Evolutionary conservation across 2,113 vertebrate species (phyloP), one percentile per base, ranked within the genome.

Genomic region (Megalops atlanticus): DNA sequence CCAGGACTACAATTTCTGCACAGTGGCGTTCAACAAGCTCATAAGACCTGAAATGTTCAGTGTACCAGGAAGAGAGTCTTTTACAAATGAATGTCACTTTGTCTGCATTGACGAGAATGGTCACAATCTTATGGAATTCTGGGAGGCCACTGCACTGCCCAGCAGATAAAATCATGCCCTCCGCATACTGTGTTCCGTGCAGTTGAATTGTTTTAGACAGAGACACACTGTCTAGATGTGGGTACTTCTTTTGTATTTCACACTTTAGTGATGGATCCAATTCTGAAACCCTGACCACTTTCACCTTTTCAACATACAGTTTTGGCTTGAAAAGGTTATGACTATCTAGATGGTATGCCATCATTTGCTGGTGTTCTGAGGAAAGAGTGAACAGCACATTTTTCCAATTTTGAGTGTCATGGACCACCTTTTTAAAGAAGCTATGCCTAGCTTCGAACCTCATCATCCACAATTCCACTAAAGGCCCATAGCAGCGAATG

Each of bases 361-460:
- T 31, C 78, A 83, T 83, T 31, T 54, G 74, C 31, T 58, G n/a
- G 69, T 73, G 58, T 36, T 75, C 77, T n/a, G 27, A 21, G 38
- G 78, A 58, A 49, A 80, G 54, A 69, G 72, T 75, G 4, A 72
- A 33, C 38, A 76, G 77, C 54, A 80, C 31, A 75, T 75, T 75
- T 43, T 75, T 75, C 24, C 18, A 43, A 31, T 75, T 75, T n/a
- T 75, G 74, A 43, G 74, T 75, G 35, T 58, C 43, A 1, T 52
- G 76, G 41, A 78, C 76, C 21, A 78, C 36, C 45, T 78, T 78
- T 15, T 54, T 54, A 74, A 78, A 81, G 41, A 81, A 81, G 31
- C 74, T 69, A 39, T 84, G 79, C n/a, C 77, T 84, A 6, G 79
- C 72, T 43, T 81, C 45, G 72, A 77, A 81, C 70, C 64, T n/a